Base-by-base conservation (phyloP, 2,888 invertebrate species). In the Spicauda simplicius region DNA sequence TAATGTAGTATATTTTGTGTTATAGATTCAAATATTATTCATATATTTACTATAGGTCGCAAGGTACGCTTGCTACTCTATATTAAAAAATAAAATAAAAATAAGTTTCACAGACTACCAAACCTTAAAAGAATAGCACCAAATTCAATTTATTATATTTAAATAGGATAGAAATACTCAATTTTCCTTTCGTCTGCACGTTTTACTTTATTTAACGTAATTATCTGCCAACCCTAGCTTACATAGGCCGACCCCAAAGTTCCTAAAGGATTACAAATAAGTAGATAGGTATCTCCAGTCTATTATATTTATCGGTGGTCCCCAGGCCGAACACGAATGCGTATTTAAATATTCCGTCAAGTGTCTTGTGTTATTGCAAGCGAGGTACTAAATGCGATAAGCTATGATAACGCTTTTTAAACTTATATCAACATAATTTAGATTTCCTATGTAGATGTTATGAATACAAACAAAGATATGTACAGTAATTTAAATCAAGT, bases 201-300 rank as follows among this genome's bases (percentile, higher is more conserved):
- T 41, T 41, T 14, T 12, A 2, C n/a, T 37, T 37, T 37, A 37
- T 37, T 41, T 41, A 14, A 41, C 5, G 14, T 14, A 41, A 41
- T 41, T 41, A 41, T 41, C 5, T 41, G 16, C 16, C 55, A 30
- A 14, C 63, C 63, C 20, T 55, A 62, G 20, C 45, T 7, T 30
- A 19, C 5, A 48, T n/a, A 19, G 45, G 25, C 25, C 20, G 48
- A 55, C 55, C 48, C 18, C 30, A 41, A 56, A 64, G 48, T 56
- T 64, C 33, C 19, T 56, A 33, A 63, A 56, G 63, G 63, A 56
- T 64, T 64, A 64, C 48, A 64, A 64, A 64, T 64, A 64, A 50
- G 48, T 30, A 56, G 63, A 64, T 64, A 50, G 56, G 63, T 50
- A 64, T 56, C 63, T 64, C 19, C 48, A 56, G 63, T 48, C 63